phyloP scores from a whole-genome alignment of 2,888 invertebrate species.

The Arge pagana region DNA sequence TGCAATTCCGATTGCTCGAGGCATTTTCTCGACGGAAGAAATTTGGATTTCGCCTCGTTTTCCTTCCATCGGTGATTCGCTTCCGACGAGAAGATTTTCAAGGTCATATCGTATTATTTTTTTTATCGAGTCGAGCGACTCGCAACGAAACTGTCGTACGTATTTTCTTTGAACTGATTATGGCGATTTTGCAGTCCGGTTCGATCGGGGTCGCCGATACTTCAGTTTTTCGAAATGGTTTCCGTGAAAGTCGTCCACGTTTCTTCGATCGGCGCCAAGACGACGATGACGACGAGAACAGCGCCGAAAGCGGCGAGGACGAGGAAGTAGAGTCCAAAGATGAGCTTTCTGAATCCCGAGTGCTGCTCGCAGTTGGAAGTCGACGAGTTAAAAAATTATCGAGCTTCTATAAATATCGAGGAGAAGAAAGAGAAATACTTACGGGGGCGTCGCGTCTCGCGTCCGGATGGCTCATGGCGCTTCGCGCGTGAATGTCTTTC shows the following conservation, averaged over 20 bases:
- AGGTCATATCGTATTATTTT: too few relatives aligned
- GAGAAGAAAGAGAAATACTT: conserved; percentile 48
- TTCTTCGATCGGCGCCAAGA: conserved; percentile 74
- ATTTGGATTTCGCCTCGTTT: too few relatives aligned
- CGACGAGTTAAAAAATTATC: neutral
- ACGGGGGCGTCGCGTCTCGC: conserved; percentile 80
- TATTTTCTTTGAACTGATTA: too few relatives aligned
- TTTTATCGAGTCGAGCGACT: too few relatives aligned
- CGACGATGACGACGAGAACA: conserved; percentile 75
- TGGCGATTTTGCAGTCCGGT: too few relatives aligned
- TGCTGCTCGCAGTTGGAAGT: conserved; percentile 65
- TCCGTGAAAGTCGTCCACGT: conserved; percentile 59
- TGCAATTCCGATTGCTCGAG: too few relatives aligned
- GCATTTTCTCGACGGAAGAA: too few relatives aligned
- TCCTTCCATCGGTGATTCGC: too few relatives aligned
- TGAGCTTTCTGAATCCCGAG: conserved; percentile 74
- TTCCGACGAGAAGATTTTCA: too few relatives aligned
- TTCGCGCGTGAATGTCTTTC: conserved; percentile 76
- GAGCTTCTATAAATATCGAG: neutral
- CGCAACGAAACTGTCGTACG: too few relatives aligned
- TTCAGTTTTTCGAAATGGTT: conserved; percentile 37
- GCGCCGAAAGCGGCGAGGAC: conserved; percentile 71
- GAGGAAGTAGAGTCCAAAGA: conserved; percentile 79
- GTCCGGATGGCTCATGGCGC: conserved; percentile 69
- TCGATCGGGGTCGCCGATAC: too few relatives aligned